Conservation (phyloP, 1,140 invertebrate genomes). For the Capitella teleta region DNA sequence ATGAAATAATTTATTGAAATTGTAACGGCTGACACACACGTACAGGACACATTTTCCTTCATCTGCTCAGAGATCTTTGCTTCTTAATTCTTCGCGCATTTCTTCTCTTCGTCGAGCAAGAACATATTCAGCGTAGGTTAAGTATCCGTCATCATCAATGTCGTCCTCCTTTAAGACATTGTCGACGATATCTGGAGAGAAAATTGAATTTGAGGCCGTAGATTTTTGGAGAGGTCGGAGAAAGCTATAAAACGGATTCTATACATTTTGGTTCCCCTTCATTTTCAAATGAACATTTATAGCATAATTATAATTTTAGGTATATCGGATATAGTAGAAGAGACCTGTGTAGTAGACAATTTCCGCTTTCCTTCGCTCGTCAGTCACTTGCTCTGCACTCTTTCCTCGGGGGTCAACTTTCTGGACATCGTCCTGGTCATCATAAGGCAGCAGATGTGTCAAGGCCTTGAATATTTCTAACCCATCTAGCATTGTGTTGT, state of each 20-base stretch:
- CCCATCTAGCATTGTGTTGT: slow-evolving; percentile 67
- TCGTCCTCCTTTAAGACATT: slow-evolving; percentile 66
- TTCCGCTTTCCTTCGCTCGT: background rate
- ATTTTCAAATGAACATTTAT: too few species aligned
- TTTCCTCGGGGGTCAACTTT: slow-evolving; percentile 3
- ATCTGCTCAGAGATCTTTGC: too few species aligned
- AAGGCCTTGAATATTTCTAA: slow-evolving; percentile 70
- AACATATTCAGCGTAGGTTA: slow-evolving; percentile 68
- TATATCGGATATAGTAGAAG: too few species aligned
- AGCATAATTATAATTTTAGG: too few species aligned
- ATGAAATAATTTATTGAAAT: too few species aligned
- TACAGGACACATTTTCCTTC: too few species aligned
- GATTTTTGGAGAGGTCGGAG: too few species aligned
- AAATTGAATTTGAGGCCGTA: too few species aligned
- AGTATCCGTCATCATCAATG: slow-evolving; percentile 64
- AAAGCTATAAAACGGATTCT: too few species aligned
- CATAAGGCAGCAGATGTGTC: slow-evolving; percentile 40
- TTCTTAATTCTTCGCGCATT: too few species aligned
- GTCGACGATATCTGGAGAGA: slow-evolving; percentile 62
- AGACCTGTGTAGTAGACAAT: slow-evolving; percentile 10
- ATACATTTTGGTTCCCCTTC: too few species aligned
- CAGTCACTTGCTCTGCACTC: background rate
- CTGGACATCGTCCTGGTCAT: slow-evolving; percentile 9
- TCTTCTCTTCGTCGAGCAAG: slow-evolving; percentile 42
- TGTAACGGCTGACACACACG: too few species aligned